phyloP scores from a whole-genome alignment of 2,797 vertebrate genomes.

The Eurystomus glaucurus region DNA sequence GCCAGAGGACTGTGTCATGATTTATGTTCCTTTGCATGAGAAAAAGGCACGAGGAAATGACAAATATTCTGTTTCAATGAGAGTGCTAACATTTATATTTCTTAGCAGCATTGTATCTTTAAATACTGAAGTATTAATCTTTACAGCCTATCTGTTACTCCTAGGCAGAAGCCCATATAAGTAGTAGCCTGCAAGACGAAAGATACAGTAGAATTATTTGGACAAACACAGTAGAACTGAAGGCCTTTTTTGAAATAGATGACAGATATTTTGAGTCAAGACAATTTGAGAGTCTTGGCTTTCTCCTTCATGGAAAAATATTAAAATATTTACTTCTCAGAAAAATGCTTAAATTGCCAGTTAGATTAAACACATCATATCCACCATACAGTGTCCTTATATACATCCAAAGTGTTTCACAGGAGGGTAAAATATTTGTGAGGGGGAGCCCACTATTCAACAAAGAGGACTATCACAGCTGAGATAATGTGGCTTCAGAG shows the following conservation, averaged over 20 bases:
- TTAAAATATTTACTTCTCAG: not conserved
- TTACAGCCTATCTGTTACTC: not conserved
- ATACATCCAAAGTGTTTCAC: not conserved
- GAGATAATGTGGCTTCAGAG: not conserved
- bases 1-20: not conserved
- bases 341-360: not conserved
- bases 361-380: not conserved
- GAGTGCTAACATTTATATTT: not conserved
- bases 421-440: not conserved
- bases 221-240: not conserved
- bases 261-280: not conserved
- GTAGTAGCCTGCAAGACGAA: not conserved
- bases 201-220: not conserved
- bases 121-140: not conserved
- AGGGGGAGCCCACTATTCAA: fast-evolving
- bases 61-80: not conserved
- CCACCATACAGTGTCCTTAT: not conserved
- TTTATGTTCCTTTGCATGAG: not conserved
- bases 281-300: fast-evolving
- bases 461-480: not conserved
- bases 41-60: not conserved
- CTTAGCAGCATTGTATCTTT: not conserved
- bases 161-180: not conserved
- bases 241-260: not conserved
- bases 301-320: not conserved